Evolutionary conservation across 2,797 vertebrate species (phyloP).

Genomic region (Limosa lapponica): DNA sequence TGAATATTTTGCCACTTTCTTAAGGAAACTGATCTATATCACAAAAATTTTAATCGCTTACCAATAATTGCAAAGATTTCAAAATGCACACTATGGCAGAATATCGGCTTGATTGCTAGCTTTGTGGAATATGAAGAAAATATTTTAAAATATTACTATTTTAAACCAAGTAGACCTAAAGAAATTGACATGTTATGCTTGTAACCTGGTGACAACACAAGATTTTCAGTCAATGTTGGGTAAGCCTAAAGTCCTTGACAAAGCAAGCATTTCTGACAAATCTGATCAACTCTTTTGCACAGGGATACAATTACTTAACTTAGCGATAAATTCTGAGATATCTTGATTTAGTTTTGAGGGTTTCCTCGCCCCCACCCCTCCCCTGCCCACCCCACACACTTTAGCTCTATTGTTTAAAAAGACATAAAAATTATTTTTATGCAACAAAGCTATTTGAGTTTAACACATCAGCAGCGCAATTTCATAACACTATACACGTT

Average conservation of each 20-base stretch:
- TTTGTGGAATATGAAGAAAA: not conserved
- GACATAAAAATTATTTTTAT: not conserved
- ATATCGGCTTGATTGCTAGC: not conserved
- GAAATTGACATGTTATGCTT: not conserved
- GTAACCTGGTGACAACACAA: not conserved
- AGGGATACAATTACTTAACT: not conserved
- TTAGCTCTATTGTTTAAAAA: not conserved
- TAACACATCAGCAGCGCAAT: not conserved
- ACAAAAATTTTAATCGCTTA: not conserved
- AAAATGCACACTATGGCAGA: not conserved
- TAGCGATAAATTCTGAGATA: not conserved
- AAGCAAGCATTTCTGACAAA: not conserved
- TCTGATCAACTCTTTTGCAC: not conserved
- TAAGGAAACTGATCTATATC: not conserved
- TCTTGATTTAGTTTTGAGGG: not conserved
- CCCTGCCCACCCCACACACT: rapidly evolving
- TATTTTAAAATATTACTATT: not conserved
- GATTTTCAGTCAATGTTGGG: not conserved
- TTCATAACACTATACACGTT: not conserved
- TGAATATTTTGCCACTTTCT: not conserved
- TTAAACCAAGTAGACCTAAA: not conserved
- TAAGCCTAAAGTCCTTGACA: not conserved
- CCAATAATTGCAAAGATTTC: not conserved
- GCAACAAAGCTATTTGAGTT: not conserved
- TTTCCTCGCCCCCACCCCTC: rapidly evolving